Conservation (phyloP, 2,888 invertebrate genomes). For the Troides oblongomaculatus region DNA sequence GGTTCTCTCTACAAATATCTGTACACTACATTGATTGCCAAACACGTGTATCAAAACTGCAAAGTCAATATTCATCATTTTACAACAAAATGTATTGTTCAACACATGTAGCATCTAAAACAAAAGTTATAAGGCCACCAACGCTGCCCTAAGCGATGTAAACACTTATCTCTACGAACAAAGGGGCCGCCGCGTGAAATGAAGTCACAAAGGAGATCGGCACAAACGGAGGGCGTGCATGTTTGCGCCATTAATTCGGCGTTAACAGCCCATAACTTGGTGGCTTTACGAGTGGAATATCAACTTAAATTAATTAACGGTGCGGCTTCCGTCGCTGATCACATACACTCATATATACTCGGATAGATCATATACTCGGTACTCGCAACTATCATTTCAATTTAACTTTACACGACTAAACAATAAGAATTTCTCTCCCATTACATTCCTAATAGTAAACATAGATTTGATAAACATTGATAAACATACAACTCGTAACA, state of each 20-base stretch:
- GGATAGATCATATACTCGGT: background rate
- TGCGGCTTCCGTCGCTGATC: constrained; percentile 35
- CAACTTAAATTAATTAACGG: constrained; percentile 53
- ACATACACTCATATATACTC: constrained; percentile 8
- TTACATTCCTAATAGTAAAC: background rate
- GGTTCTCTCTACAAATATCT: too few relatives aligned
- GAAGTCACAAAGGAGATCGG: constrained; percentile 36
- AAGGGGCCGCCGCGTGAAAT: constrained; percentile 8
- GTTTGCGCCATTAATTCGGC: constrained; percentile 57
- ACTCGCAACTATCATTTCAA: constrained; percentile 12
- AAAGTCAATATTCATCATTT: background rate
- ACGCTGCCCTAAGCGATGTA: background rate
- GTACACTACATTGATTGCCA: too few relatives aligned
- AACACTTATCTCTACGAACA: background rate
- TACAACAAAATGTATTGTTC: background rate
- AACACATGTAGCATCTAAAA: background rate
- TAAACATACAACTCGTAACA: background rate
- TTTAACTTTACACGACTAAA: constrained; percentile 2
- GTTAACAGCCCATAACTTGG: constrained; percentile 59
- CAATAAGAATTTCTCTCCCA: background rate
- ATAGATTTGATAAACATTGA: background rate
- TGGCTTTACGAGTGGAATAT: constrained; percentile 62
- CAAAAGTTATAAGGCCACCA: background rate
- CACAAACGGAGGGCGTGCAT: constrained; percentile 52
- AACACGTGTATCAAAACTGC: too few relatives aligned